Percentiles rank a stretch among this genome's conserved stretches.
phyloP scores from a whole-genome alignment of 1,140 invertebrate genomes.

The Caenorhabditis tropicalis region DNA sequence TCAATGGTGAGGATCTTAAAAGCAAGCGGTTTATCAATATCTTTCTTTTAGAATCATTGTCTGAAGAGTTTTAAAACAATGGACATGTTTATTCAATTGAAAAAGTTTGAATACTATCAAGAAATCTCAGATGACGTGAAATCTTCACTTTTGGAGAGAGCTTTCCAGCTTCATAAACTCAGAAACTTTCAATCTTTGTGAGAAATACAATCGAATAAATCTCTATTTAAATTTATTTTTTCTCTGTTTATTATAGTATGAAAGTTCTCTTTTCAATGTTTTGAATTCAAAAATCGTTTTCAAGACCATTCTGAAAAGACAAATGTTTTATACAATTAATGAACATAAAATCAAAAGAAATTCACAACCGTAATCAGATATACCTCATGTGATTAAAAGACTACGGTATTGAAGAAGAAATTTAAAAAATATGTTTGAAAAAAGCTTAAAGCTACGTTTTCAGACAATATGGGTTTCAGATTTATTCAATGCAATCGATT shows the following conservation, averaged over 20 bases:
- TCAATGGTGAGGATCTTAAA: neutral
- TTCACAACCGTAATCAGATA: conserved; percentile 1
- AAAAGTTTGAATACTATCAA: neutral
- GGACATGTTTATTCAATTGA: neutral
- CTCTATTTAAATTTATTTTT: no score
- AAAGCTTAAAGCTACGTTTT: conserved; percentile 8
- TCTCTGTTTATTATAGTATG: no score
- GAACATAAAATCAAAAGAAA: neutral
- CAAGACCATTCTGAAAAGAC: no score
- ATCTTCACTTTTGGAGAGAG: neutral
- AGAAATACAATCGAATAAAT: no score
- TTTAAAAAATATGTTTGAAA: neutral
- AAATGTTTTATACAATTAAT: conserved; percentile 4
- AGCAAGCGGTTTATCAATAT: neutral
- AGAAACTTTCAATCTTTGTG: neutral
- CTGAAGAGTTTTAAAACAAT: neutral
- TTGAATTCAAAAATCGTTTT: no score
- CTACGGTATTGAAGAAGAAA: neutral
- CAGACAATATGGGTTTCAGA: conserved; percentile 28
- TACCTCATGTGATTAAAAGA: neutral
- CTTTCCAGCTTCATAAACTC: neutral
- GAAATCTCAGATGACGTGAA: neutral
- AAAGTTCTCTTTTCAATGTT: no score
- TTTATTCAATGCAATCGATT: conserved; percentile 38
- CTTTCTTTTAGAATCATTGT: neutral